Percentiles rank a stretch among this genome's conserved stretches.
Conservation (phyloP, 1,140 invertebrate genomes). For the Drosophila subpulchrella region DNA sequence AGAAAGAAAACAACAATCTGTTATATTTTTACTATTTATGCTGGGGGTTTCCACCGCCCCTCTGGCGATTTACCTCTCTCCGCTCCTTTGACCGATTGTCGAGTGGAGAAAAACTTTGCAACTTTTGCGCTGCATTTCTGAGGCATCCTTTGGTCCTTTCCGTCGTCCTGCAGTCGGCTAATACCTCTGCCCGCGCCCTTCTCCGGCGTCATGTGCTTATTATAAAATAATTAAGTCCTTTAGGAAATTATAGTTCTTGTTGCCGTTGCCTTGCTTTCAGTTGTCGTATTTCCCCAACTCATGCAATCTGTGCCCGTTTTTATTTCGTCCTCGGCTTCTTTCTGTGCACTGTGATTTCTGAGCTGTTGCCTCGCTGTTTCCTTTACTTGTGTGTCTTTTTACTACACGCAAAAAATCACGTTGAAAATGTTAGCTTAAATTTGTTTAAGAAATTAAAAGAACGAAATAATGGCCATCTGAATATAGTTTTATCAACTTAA, state of each 20-base stretch:
- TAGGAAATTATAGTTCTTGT: conserved; percentile 79
- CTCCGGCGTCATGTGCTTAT: conserved; percentile 72
- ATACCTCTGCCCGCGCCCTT: conserved; percentile 3
- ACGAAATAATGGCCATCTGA: too few relatives aligned
- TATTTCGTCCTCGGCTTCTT: conserved; percentile 14
- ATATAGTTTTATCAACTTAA: too few relatives aligned
- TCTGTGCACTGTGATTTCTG: conserved; percentile 52
- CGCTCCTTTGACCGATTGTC: conserved; percentile 57
- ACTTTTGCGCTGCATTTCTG: conserved; percentile 73
- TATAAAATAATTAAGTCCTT: conserved; percentile 82
- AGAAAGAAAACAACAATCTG: conserved; percentile 58
- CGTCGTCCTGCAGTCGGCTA: conserved; percentile 15
- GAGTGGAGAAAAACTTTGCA: conserved; percentile 62
- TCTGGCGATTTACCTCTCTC: conserved; percentile 14
- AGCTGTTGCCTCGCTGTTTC: conserved; percentile 13
- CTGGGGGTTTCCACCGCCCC: conserved; percentile 14
- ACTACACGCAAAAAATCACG: not conserved
- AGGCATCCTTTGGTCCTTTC: conserved; percentile 49
- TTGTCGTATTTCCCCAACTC: conserved; percentile 40
- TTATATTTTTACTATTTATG: conserved; percentile 73
- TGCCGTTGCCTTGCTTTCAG: conserved; percentile 32
- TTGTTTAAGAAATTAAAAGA: not conserved
- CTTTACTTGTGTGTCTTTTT: conserved; percentile 7
- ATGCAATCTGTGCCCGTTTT: conserved; percentile 50
- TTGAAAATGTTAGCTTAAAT: not conserved